These are phyloP conservation scores for Edolisoma coerulescens DNA, from an alignment of 2,113 vertebrate species.

Conservation along the genomic window DNA sequence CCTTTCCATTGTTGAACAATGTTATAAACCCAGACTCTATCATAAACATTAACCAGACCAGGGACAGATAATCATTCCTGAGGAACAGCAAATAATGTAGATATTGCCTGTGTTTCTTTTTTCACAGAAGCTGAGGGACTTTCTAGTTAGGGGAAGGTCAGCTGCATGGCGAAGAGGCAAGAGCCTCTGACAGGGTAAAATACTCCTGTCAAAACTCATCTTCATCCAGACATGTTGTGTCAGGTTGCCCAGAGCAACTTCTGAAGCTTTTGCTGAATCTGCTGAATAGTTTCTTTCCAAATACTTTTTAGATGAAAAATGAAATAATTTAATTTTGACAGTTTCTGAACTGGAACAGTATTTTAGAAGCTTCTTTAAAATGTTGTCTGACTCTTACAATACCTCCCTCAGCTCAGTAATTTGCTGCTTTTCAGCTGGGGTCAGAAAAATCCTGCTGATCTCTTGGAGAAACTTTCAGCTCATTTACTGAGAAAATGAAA, in stretches of 20 bases:
- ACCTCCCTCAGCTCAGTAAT: not conserved
- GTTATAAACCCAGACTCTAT: not conserved
- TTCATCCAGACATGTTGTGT: not conserved
- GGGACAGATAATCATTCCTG: not conserved
- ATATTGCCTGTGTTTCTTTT: not conserved
- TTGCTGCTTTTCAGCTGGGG: not conserved
- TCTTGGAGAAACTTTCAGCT: not conserved
- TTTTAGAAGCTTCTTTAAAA: not conserved
- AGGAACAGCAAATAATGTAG: not conserved
- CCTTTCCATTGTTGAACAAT: not conserved
- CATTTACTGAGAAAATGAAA: not conserved
- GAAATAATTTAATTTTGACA: not conserved
- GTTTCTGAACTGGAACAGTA: not conserved
- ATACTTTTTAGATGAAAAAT: not conserved
- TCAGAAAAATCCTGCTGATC: not conserved
- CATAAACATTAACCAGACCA: not conserved
- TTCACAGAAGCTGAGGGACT: not conserved
- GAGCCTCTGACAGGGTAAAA: not conserved
- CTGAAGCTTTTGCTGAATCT: slow-evolving; percentile 13
- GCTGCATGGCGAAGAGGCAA: not conserved
- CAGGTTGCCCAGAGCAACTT: not conserved
- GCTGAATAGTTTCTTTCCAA: not conserved
- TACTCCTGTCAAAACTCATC: not conserved
- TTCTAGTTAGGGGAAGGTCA: not conserved
- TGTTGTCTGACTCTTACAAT: not conserved